Conservation (phyloP, 92 coral and sea anemone genomes). For the Diadumene lineata region DNA sequence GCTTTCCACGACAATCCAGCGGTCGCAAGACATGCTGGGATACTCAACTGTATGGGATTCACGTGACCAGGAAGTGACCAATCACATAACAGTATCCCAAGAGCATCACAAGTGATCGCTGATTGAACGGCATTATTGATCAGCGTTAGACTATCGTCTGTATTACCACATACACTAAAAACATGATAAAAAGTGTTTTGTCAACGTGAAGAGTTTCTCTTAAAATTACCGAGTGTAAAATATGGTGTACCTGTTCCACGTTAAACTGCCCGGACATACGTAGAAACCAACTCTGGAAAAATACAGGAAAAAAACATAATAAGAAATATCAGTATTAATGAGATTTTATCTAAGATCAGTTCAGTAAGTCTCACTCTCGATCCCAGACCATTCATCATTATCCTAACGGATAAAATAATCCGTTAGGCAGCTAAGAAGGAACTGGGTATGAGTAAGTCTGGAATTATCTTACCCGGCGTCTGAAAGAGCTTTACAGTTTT, state of each 20-base stretch:
- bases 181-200: no score
- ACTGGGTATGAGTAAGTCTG: not conserved
- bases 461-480: slow-evolving; percentile 78
- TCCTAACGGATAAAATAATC: no score
- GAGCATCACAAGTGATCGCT: slow-evolving; percentile 80
- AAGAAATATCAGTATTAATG: no score
- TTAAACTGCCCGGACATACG: slow-evolving; percentile 92
- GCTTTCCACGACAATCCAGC: slow-evolving; percentile 96
- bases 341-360: no score
- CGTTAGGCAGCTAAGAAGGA: no score
- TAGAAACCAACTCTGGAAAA: slow-evolving; percentile 67
- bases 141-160: slow-evolving; percentile 61
- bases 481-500: slow-evolving; percentile 67
- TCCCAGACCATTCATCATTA: no score
- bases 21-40: slow-evolving; percentile 86
- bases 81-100: slow-evolving; percentile 90
- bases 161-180: slow-evolving; percentile 81
- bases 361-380: no score
- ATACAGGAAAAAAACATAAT: slow-evolving; percentile 6
- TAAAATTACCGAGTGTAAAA: not conserved
- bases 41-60: slow-evolving; percentile 77
- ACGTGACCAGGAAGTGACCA: slow-evolving; percentile 97
- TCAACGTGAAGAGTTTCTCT: no score
- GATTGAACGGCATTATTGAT: slow-evolving; percentile 87
- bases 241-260: slow-evolving; percentile 77